A percentile compares a stretch with the other conserved stretches of the same genome.
Evolutionary conservation across 2,113 vertebrate genomes (phyloP).

Genomic region (Oncorhynchus clarkii): DNA sequence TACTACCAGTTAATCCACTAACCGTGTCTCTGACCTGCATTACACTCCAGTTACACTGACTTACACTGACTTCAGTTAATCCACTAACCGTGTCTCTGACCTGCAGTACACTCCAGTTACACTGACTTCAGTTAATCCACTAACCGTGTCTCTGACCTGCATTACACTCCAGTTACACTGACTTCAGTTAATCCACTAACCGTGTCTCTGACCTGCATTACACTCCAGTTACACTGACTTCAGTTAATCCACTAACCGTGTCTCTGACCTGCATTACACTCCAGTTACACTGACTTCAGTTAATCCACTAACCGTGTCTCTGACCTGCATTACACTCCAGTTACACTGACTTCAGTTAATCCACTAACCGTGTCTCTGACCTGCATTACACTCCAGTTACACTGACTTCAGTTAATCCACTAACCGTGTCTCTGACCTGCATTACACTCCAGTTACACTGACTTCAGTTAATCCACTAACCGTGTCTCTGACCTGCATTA

Average conservation of each 20-base stretch:
- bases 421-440: conserved; percentile 18
- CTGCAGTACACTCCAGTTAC: conserved; percentile 16
- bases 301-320: too few species aligned
- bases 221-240: conserved; percentile 3
- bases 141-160: too few species aligned
- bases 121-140: too few species aligned
- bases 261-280: too few species aligned
- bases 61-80: background rate
- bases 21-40: conserved; percentile 22
- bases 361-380: background rate
- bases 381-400: conserved; percentile 16
- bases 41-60: background rate
- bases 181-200: too few species aligned
- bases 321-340: background rate
- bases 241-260: too few species aligned
- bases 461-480: too few species aligned
- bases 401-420: background rate
- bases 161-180: too few species aligned
- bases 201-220: too few species aligned
- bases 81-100: background rate
- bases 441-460: background rate
- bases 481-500: too few species aligned
- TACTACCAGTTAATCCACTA: conserved; percentile 1
- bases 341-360: conserved; percentile 17
- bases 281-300: too few species aligned